phyloP scores from a whole-genome alignment of 37 sponge, comb jelly and placozoan genomes.

The Bolinopsis microptera region DNA sequence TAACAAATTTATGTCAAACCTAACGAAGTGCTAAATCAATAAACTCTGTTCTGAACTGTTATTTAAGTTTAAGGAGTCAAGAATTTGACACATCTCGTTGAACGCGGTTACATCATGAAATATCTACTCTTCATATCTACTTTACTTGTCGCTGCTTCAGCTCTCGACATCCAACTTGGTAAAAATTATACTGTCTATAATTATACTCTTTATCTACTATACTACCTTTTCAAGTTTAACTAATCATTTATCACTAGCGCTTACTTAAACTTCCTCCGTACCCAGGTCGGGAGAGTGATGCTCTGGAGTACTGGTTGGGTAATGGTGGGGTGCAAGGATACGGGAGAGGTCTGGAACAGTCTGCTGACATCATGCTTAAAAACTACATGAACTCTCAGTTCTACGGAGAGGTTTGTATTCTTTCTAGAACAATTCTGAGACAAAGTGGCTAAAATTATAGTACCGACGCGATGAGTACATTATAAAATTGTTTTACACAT shows the following conservation, averaged over 20 bases:
- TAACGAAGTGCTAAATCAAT: neutral
- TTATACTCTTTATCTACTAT: no score
- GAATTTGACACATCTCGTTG: neutral
- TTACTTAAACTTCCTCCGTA: no score
- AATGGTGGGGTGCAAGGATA: neutral
- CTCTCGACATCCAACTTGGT: neutral
- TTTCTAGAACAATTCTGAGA: neutral
- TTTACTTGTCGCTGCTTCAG: neutral
- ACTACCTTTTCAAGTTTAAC: no score
- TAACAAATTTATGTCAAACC: neutral
- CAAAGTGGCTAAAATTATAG: no score
- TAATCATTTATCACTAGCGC: no score
- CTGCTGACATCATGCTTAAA: neutral
- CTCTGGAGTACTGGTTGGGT: neutral
- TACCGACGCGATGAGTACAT: no score
- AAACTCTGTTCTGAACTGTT: neutral
- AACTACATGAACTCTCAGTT: neutral
- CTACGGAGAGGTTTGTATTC: neutral
- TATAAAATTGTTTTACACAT: no score
- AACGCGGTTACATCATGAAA: neutral
- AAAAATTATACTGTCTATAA: neutral
- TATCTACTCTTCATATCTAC: neutral
- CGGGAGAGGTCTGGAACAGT: neutral
- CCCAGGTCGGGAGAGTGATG: neutral
- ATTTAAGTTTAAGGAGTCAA: neutral